phyloP scores from a whole-genome alignment of 2,113 vertebrate species.

The Eleginops maclovinus region DNA sequence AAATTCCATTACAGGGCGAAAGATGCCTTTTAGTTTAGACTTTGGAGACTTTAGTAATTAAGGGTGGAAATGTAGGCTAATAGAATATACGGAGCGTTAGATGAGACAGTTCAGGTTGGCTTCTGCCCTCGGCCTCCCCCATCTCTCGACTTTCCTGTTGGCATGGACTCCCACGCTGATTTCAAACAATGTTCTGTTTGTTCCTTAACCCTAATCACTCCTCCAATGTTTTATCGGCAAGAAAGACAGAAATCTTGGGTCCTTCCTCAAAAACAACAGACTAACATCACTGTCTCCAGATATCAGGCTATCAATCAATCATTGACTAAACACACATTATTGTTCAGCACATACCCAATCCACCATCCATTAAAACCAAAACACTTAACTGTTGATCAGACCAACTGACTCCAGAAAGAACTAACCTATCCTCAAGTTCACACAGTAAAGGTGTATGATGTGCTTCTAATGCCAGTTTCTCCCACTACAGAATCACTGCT shows the following conservation, averaged over 20 bases:
- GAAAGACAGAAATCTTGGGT: slow-evolving; percentile 53
- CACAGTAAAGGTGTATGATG: neutral
- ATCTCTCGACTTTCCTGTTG: slow-evolving; percentile 72
- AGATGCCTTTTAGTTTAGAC: slow-evolving; percentile 44
- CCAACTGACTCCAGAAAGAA: neutral
- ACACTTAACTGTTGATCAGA: slow-evolving; percentile 30
- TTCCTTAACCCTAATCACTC: slow-evolving; percentile 76
- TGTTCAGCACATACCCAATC: slow-evolving; percentile 9
- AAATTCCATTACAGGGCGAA: slow-evolving; percentile 36
- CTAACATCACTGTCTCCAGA: slow-evolving; percentile 31
- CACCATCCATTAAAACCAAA: slow-evolving; percentile 15
- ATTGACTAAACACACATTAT: slow-evolving; percentile 40
- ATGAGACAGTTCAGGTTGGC: slow-evolving; percentile 46
- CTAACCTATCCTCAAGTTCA: neutral
- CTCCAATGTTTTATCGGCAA: slow-evolving; percentile 57
- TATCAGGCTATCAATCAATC: too few species aligned
- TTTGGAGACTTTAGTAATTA: slow-evolving; percentile 55
- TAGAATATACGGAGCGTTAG: slow-evolving; percentile 39
- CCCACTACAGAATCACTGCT: slow-evolving; percentile 3
- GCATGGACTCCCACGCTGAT: slow-evolving; percentile 74
- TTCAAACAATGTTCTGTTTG: slow-evolving; percentile 81
- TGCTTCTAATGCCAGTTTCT: slow-evolving; percentile 27
- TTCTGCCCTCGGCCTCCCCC: slow-evolving; percentile 35
- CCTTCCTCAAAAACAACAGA: slow-evolving; percentile 11
- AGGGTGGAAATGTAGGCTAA: slow-evolving; percentile 55